Evolutionary conservation across 2,113 vertebrate genomes (phyloP).

Genomic region (Pterocles burchelli): DNA sequence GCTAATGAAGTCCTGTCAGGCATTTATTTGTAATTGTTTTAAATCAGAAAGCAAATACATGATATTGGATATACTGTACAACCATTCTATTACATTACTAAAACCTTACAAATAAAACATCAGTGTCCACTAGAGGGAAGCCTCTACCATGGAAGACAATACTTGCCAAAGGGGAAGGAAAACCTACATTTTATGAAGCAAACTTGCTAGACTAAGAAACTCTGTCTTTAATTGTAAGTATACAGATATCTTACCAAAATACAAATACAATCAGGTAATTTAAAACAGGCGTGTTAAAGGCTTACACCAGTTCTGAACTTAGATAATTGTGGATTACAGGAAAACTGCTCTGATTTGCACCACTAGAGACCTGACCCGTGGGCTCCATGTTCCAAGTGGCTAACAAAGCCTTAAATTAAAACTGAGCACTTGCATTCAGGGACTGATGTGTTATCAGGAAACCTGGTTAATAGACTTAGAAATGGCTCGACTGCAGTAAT

Average conservation of each 20-base stretch:
- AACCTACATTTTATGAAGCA: background rate
- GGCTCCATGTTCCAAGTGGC: background rate
- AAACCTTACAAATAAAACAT: background rate
- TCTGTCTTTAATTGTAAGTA: background rate
- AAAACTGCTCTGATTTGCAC: background rate
- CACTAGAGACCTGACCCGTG: background rate
- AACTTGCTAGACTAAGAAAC: background rate
- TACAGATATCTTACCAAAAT: background rate
- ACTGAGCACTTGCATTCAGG: background rate
- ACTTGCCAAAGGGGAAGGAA: background rate
- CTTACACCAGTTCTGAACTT: background rate
- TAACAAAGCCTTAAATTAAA: background rate
- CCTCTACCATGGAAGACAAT: background rate
- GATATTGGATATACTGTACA: background rate
- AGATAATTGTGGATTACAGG: background rate
- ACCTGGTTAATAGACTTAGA: background rate
- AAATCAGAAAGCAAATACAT: background rate
- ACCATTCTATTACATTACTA: background rate
- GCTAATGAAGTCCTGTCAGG: background rate
- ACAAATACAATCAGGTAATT: background rate
- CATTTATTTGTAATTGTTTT: background rate
- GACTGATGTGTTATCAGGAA: background rate
- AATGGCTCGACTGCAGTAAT: background rate
- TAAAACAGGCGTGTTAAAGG: background rate
- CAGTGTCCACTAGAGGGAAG: slow-evolving; percentile 46